A percentile compares a stretch with the other conserved stretches of the same genome.
Conservation (phyloP, 1,140 invertebrate species). For the Lasioglossum baleicum region DNA sequence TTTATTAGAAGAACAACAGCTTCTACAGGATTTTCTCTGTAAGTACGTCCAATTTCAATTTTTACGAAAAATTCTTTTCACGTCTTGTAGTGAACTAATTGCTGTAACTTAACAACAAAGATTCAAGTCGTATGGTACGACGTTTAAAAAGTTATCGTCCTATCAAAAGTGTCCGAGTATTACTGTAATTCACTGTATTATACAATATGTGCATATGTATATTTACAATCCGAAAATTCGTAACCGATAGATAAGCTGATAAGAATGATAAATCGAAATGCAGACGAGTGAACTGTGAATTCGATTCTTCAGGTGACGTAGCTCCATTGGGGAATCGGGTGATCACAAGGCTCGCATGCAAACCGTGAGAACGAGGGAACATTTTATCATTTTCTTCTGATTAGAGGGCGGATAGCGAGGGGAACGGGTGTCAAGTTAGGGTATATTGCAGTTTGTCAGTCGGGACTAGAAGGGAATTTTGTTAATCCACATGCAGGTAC, state of each 20-base stretch:
- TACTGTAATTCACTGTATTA: not conserved
- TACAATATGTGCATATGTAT: not conserved
- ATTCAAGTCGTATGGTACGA: no score
- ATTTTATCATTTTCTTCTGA: not conserved
- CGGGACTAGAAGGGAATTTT: slow-evolving; percentile 15
- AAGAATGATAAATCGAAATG: not conserved
- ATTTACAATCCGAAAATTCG: not conserved
- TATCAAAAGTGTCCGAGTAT: no score
- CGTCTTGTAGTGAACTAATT: no score
- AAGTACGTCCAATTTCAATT: no score
- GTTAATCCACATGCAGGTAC: slow-evolving; percentile 61
- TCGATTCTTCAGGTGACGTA: slow-evolving; percentile 29
- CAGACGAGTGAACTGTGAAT: not conserved
- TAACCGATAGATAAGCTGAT: not conserved
- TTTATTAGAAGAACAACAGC: no score
- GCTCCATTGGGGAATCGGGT: slow-evolving; percentile 37
- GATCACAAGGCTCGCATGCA: slow-evolving; percentile 58
- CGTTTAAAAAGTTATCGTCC: no score
- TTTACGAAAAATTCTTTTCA: no score
- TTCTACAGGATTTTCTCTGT: no score
- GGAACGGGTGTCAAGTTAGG: not conserved
- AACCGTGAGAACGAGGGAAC: slow-evolving; percentile 30
- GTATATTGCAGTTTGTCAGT: slow-evolving; percentile 32
- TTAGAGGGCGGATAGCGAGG: not conserved
- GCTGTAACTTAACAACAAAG: no score